A percentile compares a stretch with the other conserved stretches of the same genome.
phyloP scores from a whole-genome alignment of 2,113 vertebrate genomes.

The Seriola rivoliana region DNA sequence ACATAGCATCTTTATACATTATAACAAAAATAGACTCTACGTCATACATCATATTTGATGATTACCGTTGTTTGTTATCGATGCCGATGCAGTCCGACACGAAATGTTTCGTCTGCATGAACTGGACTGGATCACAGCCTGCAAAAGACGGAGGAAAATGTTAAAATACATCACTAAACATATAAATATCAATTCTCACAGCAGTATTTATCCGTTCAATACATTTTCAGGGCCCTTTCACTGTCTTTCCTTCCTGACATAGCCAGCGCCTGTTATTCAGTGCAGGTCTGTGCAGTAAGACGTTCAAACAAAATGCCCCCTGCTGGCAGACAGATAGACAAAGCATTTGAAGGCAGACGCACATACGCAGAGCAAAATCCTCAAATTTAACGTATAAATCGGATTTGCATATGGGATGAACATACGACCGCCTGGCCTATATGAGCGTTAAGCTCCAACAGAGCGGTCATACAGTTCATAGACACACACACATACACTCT shows the following conservation, averaged over 20 bases:
- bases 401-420: slow-evolving; percentile 32
- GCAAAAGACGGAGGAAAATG: slow-evolving; percentile 38
- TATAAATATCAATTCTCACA: not conserved
- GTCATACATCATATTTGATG: slow-evolving; percentile 6
- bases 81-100: slow-evolving; percentile 28
- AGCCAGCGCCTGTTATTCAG: slow-evolving; percentile 58
- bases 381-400: slow-evolving; percentile 45
- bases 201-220: slow-evolving; percentile 2
- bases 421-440: slow-evolving; percentile 4
- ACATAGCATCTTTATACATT: not conserved
- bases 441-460: slow-evolving; percentile 16
- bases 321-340: slow-evolving; percentile 75
- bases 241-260: slow-evolving; percentile 37
- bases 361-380: slow-evolving; percentile 35
- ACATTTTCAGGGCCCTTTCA: slow-evolving; percentile 29
- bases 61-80: slow-evolving; percentile 53
- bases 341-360: slow-evolving; percentile 29
- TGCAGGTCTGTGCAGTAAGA: slow-evolving; percentile 60
- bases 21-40: slow-evolving; percentile 7
- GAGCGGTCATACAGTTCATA: slow-evolving; percentile 43
- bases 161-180: slow-evolving; percentile 19
- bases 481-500: slow-evolving; percentile 13
- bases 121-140: slow-evolving; percentile 52
- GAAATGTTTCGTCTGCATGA: slow-evolving; percentile 15
- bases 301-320: slow-evolving; percentile 67